Evolutionary conservation across 2,888 invertebrate genomes (phyloP), one percentile per base, ranked within the genome.

Genomic region (Hemicrepidius hirtus): DNA sequence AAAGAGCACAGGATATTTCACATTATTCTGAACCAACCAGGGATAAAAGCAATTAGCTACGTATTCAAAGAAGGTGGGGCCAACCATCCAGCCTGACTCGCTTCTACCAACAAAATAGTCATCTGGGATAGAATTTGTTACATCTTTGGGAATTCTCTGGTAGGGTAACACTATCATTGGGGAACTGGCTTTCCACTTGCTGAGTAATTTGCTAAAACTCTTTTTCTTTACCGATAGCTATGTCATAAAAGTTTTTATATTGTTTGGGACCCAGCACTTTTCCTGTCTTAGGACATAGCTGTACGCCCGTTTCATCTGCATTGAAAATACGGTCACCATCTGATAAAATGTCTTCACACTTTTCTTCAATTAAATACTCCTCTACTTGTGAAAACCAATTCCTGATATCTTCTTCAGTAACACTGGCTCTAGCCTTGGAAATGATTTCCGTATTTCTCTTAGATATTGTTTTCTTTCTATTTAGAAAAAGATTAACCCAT

Each of bases 31-130:
- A 12, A 63, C 1, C 13, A 63, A 18, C 46, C 44, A 63, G 2
- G 18, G 5, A 49, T 63, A 18, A 49, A 63, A 63, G 40, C 28
- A 24, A 20, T 63, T 63, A 1, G 18, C 32, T 1, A 63, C 20
- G 28, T 63, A 46, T 46, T 63, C 63, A 63, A 63, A 63, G 16
- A 63, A 63, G 12, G 63, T 63, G 6, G 16, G 20, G 5, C 28
- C n/a, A 5, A 24, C 32, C 63, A 46, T 63, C 63, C 63, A 63
- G 3, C 46, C 63, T 10, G 46, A 16, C 16, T 63, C 46, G 28
- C 18, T 32, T 24, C 46, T 44, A 3, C 28, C 46, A 12, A 63
- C 28, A 46, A 12, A 59, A 35, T 16, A 59, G 13, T 59, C 4
- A 2, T 59, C 13, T 4, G 59, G 59, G 2, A 59, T 40, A 1